Conservation (phyloP, 2,113 vertebrate genomes). For the Grallaria varia region DNA sequence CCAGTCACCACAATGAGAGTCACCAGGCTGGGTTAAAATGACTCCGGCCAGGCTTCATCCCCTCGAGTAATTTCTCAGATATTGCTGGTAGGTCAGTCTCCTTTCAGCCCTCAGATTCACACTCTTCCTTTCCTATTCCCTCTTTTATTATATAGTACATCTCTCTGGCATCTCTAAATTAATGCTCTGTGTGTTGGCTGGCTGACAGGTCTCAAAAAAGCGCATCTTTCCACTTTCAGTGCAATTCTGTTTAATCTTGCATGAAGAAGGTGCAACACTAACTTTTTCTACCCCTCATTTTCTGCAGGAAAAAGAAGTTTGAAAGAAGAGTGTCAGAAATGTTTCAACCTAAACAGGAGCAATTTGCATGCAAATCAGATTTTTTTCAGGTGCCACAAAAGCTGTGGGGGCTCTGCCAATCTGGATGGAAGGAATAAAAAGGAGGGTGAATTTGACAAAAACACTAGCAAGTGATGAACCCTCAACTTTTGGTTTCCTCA, state of each 20-base stretch:
- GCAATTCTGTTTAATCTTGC: not conserved
- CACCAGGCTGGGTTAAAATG: not conserved
- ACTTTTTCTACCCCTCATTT: not conserved
- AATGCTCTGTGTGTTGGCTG: not conserved
- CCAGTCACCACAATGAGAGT: not conserved
- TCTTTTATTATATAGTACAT: not conserved
- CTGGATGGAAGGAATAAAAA: conserved; percentile 22
- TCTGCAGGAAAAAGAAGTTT: not conserved
- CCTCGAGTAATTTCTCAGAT: not conserved
- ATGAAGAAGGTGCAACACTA: not conserved
- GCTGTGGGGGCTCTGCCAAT: conserved; percentile 51
- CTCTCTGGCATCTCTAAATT: not conserved
- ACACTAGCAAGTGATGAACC: not conserved
- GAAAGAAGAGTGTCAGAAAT: conserved; percentile 28
- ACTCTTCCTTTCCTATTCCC: not conserved
- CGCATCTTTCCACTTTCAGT: not conserved
- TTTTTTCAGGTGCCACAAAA: conserved; percentile 69
- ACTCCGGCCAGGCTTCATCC: accelerated
- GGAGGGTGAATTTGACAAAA: conserved; percentile 15
- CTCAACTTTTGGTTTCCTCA: not conserved
- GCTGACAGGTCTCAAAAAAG: conserved; percentile 49
- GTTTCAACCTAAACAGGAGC: conserved; percentile 35
- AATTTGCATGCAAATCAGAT: conserved; percentile 71
- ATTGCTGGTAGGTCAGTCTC: not conserved
- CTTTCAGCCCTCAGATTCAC: not conserved